Conservation (phyloP, 2,113 vertebrate genomes). For the Felis catus region DNA sequence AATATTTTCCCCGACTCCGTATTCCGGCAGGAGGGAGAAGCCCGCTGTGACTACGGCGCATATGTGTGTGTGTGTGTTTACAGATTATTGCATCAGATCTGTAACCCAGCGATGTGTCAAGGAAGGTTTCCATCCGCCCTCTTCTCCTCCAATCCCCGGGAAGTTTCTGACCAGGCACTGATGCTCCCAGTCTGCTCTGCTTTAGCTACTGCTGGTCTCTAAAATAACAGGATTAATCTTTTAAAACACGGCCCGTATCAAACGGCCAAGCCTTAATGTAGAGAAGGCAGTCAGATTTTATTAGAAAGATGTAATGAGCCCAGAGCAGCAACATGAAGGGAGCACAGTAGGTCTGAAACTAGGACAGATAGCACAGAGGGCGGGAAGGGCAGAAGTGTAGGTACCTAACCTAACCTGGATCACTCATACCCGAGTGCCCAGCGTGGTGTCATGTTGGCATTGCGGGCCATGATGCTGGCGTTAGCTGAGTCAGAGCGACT, state of each 20-base stretch:
- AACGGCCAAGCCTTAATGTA: background rate
- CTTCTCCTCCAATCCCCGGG: background rate
- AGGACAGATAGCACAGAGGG: too few relatives aligned
- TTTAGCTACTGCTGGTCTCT: background rate
- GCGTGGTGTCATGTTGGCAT: background rate
- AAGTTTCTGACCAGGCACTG: background rate
- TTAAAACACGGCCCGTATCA: background rate
- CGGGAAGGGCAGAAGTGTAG: background rate
- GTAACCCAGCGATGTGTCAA: background rate
- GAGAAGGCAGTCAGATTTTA: background rate
- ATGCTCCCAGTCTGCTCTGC: background rate
- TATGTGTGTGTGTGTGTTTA: background rate
- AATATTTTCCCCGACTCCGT: background rate
- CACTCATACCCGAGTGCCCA: accelerated
- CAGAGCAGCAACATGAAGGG: background rate
- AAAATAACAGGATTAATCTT: constrained; percentile 45
- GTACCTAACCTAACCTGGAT: background rate
- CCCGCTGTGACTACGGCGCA: background rate
- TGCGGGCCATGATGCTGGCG: background rate
- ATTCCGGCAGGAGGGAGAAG: constrained; percentile 25
- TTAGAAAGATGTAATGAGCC: background rate
- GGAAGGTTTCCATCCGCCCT: background rate
- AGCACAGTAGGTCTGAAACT: background rate
- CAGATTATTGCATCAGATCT: background rate
- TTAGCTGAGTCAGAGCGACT: background rate